phyloP scores from a whole-genome alignment of 64 coral and sea anemone genomes.

The Exaiptasia diaphana region DNA sequence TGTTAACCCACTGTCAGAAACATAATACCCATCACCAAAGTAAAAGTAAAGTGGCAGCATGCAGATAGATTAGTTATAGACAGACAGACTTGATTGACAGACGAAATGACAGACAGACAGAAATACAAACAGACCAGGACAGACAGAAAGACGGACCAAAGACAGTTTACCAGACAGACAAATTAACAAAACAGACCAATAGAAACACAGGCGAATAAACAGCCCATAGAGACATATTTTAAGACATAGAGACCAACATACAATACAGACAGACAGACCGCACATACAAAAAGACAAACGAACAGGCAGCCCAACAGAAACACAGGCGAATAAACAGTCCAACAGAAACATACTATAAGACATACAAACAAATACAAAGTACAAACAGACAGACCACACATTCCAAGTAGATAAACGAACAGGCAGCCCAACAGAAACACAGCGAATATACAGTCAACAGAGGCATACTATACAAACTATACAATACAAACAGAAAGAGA shows the following conservation, averaged over 20 bases:
- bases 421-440: neutral
- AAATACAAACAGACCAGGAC: neutral
- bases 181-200: neutral
- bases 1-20: too few species aligned
- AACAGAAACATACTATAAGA: neutral
- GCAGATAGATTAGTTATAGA: neutral
- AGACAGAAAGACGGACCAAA: neutral
- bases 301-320: too few species aligned
- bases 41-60: neutral
- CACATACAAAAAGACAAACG: neutral
- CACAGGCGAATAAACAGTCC: neutral
- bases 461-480: neutral
- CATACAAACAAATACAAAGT: neutral
- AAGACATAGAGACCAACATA: neutral
- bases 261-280: neutral
- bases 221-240: neutral
- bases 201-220: neutral
- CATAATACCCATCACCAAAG: too few species aligned
- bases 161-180: neutral
- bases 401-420: neutral
- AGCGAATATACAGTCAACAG: neutral
- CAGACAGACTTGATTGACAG: neutral
- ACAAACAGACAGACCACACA: neutral
- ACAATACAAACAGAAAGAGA: too few species aligned
- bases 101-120: neutral